Evolutionary conservation across 2,888 invertebrate genomes (phyloP).

Genomic region (Cataglyphis altisquamis): DNA sequence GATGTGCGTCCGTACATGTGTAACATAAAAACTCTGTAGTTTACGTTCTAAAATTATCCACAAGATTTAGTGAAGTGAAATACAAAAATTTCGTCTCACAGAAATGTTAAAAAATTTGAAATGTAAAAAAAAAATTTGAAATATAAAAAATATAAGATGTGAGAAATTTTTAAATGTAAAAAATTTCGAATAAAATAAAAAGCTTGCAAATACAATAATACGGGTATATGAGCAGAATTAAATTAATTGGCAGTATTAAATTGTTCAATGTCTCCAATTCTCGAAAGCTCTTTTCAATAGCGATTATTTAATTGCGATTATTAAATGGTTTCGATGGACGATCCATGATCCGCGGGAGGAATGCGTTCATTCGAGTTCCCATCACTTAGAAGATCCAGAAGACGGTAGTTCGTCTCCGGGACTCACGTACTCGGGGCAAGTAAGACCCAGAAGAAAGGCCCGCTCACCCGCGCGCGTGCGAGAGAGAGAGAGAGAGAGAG

Average conservation of each 20-base stretch:
- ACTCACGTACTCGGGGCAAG: constrained; percentile 33
- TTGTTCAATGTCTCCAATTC: not conserved
- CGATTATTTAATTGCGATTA: not conserved
- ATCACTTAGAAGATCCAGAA: not conserved
- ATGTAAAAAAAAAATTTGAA: too few relatives aligned
- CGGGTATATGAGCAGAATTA: not conserved
- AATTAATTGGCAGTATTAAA: not conserved
- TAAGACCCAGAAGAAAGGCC: constrained; percentile 40
- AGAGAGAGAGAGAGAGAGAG: constrained; percentile 47
- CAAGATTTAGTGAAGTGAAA: not conserved
- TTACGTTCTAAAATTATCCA: not conserved
- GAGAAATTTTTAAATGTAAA: not conserved
- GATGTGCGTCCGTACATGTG: not conserved
- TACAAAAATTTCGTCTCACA: not conserved
- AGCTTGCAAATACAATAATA: not conserved
- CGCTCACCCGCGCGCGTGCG: constrained; percentile 13
- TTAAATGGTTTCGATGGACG: not conserved
- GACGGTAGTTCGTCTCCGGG: constrained; percentile 33
- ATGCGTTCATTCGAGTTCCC: constrained; percentile 9
- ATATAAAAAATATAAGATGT: too few relatives aligned
- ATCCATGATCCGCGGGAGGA: not conserved
- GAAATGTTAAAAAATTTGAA: not conserved
- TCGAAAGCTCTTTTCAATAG: not conserved
- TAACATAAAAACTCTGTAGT: not conserved
- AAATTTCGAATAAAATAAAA: too few relatives aligned